Conservation (phyloP, 2,797 vertebrate genomes). For the Ctenopoma multispine region DNA sequence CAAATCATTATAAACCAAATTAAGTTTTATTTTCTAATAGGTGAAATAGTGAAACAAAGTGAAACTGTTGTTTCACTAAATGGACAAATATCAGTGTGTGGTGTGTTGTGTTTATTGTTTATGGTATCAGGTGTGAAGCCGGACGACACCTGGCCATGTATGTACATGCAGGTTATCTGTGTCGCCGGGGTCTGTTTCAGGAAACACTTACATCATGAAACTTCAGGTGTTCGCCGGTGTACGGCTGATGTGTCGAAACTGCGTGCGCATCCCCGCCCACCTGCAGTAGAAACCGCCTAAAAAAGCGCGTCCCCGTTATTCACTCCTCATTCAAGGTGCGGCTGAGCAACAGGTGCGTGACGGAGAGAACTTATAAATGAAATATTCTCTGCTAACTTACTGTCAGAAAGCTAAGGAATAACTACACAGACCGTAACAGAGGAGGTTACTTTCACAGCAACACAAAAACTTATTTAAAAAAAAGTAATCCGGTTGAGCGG, state of each 20-base stretch:
- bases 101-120: neutral
- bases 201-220: constrained; percentile 77
- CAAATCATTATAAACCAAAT: no score
- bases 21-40: no score
- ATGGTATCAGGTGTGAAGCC: neutral
- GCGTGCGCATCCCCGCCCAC: constrained; percentile 76
- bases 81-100: no score
- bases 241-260: constrained; percentile 77
- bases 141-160: neutral
- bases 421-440: accelerated
- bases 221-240: constrained; percentile 43
- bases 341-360: constrained; percentile 77
- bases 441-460: neutral
- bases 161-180: neutral
- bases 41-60: no score
- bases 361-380: neutral
- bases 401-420: neutral
- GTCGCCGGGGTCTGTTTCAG: neutral
- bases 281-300: constrained; percentile 68
- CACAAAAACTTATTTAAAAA: neutral
- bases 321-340: constrained; percentile 75
- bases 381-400: neutral
- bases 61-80: no score
- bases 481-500: neutral
- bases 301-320: constrained; percentile 73